A percentile compares a stretch with the other conserved stretches of the same genome.
These are phyloP conservation scores for Clarias pachynema DNA, from an alignment of 2,797 vertebrate species.

Conservation along the genomic window DNA sequence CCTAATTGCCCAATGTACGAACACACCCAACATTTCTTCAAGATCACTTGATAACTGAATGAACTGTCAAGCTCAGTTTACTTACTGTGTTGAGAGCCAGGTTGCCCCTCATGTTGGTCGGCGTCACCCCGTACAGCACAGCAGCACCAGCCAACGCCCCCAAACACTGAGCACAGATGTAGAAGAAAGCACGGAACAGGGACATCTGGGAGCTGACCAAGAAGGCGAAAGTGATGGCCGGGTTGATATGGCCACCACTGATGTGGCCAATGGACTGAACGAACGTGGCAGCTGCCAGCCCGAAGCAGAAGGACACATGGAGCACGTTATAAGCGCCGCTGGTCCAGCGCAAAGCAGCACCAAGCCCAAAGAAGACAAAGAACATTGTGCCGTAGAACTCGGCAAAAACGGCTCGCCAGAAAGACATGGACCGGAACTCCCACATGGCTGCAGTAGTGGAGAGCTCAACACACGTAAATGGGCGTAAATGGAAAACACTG, in stretches of 20 bases:
- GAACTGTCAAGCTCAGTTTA: not conserved
- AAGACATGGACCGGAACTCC: conserved; percentile 93
- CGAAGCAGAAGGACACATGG: conserved; percentile 90
- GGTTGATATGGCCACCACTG: conserved; percentile 94
- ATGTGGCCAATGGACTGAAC: conserved; percentile 91
- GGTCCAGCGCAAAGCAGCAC: conserved; percentile 88
- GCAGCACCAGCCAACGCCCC: conserved; percentile 90
- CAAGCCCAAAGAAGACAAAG: conserved; percentile 92
- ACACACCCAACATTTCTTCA: not conserved
- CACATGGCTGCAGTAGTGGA: conserved; percentile 80
- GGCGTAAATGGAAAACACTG: conserved; percentile 57
- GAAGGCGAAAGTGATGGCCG: conserved; percentile 91
- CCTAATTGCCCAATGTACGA: not conserved
- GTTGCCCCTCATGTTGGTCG: conserved; percentile 86
- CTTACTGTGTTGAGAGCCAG: conserved; percentile 90
- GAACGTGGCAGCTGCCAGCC: conserved; percentile 87
- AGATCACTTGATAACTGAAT: not conserved
- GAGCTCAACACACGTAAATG: conserved; percentile 59
- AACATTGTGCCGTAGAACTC: conserved; percentile 84
- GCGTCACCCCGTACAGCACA: conserved; percentile 90
- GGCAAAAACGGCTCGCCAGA: conserved; percentile 94
- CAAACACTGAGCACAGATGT: conserved; percentile 88
- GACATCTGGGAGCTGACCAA: conserved; percentile 93
- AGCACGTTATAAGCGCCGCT: conserved; percentile 85
- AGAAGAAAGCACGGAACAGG: conserved; percentile 88